Evolutionary conservation across 2,113 vertebrate genomes (phyloP), one percentile per base, ranked within the genome.

Genomic region (Campylomormyrus numenius): DNA sequence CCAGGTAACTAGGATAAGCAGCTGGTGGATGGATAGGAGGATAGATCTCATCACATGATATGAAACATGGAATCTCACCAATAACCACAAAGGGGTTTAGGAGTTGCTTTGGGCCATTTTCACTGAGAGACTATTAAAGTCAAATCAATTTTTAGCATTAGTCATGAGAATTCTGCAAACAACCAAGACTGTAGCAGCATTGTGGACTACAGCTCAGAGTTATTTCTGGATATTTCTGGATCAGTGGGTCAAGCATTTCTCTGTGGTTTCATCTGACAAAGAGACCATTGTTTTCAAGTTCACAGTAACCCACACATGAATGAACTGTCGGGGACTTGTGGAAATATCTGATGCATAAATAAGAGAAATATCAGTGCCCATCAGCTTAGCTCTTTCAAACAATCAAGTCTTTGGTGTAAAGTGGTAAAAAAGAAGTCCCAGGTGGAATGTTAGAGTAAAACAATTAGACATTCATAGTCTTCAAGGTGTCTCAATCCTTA

Each of bases 291-390:
- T 80, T 42, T 39, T 42, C 15, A 42, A 17, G 39, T 80, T 80
- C 74, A 80, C 39, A 58, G 27, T 48, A 87, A 52, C 19, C 48
- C 46, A 56, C 35, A 49, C 31, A 46, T 80, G 86, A 77, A 80
- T 21, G 74, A 19, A 17, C 74, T 84, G 35, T 85, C 70, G 62
- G 19, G 87, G 24, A 48, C n/a, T 88, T 46, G 52, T 58, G 90
- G 74, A 88, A 74, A 88, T 56, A 50, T 74, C 35, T 87, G 83
- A 19, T 39, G 17, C 7, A 13, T 90, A 90, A 70, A 88, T 45
- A 77, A 49, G 66, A 90, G 77, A 85, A 49, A 66, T 48, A 88
- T 48, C 42, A 13, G n/a, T 53, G 62, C 17, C 10, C 8, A 39
- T 27, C 86, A 15, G 21, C 48, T 53, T 42, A 70, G 48, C 24